Evolutionary conservation across 2,113 vertebrate genomes (phyloP).

Genomic region (Prietella phreatophila): DNA sequence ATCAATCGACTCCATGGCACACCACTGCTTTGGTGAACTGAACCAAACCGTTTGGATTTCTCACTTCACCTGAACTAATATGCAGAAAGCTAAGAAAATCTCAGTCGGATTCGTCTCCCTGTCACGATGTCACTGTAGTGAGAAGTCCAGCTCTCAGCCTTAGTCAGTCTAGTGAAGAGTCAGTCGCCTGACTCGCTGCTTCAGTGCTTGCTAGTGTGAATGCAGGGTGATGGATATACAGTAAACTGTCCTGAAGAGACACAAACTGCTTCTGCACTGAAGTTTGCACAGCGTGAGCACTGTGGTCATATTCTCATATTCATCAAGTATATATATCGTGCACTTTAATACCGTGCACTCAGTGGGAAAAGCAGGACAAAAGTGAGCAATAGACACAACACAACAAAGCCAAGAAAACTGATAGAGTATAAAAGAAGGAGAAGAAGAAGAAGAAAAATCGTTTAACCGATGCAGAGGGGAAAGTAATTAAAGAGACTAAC

Average conservation of each 20-base stretch:
- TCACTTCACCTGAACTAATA: not conserved
- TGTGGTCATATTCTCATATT: not conserved
- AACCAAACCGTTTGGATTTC: not conserved
- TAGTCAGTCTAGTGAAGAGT: not conserved
- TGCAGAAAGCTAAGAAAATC: not conserved
- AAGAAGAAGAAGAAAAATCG: not conserved
- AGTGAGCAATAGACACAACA: not conserved
- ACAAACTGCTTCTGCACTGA: not conserved
- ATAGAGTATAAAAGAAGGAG: not conserved
- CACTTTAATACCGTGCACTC: not conserved
- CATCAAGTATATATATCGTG: not conserved
- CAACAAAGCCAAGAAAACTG: not conserved
- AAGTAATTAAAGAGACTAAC: slow-evolving; percentile 8
- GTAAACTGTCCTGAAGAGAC: not conserved
- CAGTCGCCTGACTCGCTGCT: no score
- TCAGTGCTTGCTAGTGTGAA: not conserved
- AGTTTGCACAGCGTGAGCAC: not conserved
- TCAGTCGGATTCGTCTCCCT: not conserved
- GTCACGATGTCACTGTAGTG: not conserved
- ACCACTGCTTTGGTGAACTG: not conserved
- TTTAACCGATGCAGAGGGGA: not conserved
- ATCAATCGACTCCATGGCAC: not conserved
- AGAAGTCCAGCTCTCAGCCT: not conserved
- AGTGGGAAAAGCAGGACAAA: not conserved
- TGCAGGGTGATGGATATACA: not conserved